Base-by-base conservation (phyloP, 2,797 vertebrate genomes). In the Tenualosa ilisha region DNA sequence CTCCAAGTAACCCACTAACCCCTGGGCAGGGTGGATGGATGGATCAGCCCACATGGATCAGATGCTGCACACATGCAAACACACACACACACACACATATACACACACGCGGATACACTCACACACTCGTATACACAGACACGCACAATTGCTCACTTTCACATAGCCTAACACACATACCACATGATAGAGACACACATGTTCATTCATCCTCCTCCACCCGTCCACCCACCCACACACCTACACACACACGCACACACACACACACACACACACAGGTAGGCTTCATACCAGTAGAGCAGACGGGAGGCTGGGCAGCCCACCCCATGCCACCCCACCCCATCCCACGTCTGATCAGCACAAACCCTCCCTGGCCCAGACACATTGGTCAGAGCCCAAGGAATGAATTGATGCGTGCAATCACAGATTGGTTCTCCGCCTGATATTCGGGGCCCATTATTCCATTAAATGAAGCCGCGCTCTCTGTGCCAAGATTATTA, bases 321-420 rank as follows among this genome's bases (percentile, higher is more conserved):
- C 61, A 65, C 31, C 61, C 24, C 1, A 1, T 22, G 13, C 24
- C 61, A 65, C 31, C 61, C 24, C 1, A 1, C 61, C 6, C 65
- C 65, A 37, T 3, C 12, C 3, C 65, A 11, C 15, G 65, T 26
- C 65, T 31, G 31, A 72, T 92, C 91, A 93, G 94, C 91, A 91
- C 90, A 95, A 92, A 91, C 31, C 90, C 90, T 91, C 92, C 93
- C 91, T 89, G 89, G 92, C 90, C 90, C 91, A 2, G 8, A 87
- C 91, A 93, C 92, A 93, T 92, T 96, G 94, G 95, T 94, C 92
- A 91, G 93, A 94, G 91, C 93, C 94, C 94, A 95, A 93, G 87
- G 93, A 84, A 95, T 94, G 95, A 95, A 95, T 95, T 96, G 95
- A 94, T 95, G 94, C 94, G 92, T 95, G 94, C 94, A 95, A 95